Evolutionary conservation across 2,113 vertebrate genomes (phyloP).

Genomic region (Corythornis vintsioides): DNA sequence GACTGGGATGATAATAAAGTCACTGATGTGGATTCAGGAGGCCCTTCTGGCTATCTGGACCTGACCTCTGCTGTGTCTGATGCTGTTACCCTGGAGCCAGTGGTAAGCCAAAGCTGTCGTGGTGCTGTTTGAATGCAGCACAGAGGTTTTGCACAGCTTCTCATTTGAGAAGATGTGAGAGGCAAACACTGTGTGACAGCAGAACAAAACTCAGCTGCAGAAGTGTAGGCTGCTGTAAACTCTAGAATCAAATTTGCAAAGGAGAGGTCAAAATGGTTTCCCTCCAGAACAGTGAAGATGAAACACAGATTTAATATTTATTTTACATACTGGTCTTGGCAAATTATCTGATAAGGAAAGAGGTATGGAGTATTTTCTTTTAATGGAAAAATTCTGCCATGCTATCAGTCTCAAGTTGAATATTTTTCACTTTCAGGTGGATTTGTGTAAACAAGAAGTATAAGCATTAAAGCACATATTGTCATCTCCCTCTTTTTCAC

Average conservation of each 20-base stretch:
- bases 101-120: not conserved
- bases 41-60: not conserved
- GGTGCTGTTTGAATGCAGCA: not conserved
- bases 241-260: not conserved
- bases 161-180: not conserved
- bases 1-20: constrained; percentile 4
- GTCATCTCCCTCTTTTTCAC: not conserved
- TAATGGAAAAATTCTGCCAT: constrained; percentile 21
- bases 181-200: not conserved
- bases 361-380: not conserved
- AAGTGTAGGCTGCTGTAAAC: not conserved
- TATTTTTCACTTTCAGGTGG: constrained; percentile 41
- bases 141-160: not conserved
- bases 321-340: constrained; percentile 14
- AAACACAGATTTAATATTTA: not conserved
- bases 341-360: constrained; percentile 28
- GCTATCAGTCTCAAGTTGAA: constrained; percentile 13
- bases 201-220: not conserved
- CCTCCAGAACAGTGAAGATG: not conserved
- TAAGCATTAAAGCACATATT: not conserved
- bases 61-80: not conserved
- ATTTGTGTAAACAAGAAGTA: constrained; percentile 29
- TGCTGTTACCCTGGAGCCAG: not conserved
- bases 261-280: constrained; percentile 34
- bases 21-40: not conserved